Percentiles rank a stretch among this genome's conserved stretches.
phyloP scores from a whole-genome alignment of 2,888 invertebrate genomes.

The Strigamia maritima region DNA sequence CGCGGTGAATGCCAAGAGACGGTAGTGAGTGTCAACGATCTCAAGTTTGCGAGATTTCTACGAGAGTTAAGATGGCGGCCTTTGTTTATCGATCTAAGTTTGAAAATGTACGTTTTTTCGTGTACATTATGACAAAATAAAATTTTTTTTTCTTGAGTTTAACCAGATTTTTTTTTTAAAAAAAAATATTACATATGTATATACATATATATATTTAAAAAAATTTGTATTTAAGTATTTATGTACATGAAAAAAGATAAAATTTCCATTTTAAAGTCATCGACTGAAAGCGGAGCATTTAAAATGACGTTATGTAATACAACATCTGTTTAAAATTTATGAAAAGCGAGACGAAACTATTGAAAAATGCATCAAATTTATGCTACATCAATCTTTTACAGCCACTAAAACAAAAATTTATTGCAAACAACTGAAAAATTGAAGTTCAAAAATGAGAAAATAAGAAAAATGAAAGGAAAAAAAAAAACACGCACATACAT shows the following conservation, averaged over 20 bases:
- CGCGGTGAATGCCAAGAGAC: slow-evolving; percentile 99
- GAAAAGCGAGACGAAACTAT: background rate
- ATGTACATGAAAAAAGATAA: background rate
- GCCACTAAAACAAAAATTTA: background rate
- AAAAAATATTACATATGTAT: background rate
- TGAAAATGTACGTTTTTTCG: background rate
- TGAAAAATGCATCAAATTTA: slow-evolving; percentile 31
- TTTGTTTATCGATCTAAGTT: background rate
- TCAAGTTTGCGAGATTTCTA: background rate
- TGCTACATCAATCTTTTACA: slow-evolving; percentile 9
- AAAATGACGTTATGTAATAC: too few species aligned
- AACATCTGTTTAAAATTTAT: slow-evolving; percentile 28
- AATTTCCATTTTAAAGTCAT: background rate
- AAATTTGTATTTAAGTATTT: too few species aligned
- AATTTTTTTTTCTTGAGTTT: background rate
- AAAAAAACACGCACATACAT: background rate
- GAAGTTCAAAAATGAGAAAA: background rate
- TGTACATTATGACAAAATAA: slow-evolving; percentile 2
- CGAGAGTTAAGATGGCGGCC: background rate
- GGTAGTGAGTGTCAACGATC: slow-evolving; percentile 51
- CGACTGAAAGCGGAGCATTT: background rate
- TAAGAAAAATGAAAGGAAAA: background rate
- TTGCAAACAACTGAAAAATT: background rate
- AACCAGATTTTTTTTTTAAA: background rate
- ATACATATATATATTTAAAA: too few species aligned